Evolutionary conservation across 2,888 invertebrate species (phyloP), one percentile per base, ranked within the genome.

Genomic region (Drosophila kuntzei): DNA sequence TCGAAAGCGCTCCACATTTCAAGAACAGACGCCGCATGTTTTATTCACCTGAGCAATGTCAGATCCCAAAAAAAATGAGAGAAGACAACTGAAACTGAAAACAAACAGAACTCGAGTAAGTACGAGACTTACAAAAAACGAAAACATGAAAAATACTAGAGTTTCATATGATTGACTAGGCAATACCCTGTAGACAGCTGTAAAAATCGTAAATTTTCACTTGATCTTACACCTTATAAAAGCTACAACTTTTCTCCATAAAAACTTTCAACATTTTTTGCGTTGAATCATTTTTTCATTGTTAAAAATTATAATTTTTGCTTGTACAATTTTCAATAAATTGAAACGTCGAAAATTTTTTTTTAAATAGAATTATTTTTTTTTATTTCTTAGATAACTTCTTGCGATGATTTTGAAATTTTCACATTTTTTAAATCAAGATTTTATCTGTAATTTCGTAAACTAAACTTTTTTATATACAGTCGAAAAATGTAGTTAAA

Each of bases 1-100:
- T 77, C 71, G 78, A 80, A 80, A 77, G 72, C 70, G 78, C 78
- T 86, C 84, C 60, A 88, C 62, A 80, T 83, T 79, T 62, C 71
- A 67, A 79, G 68, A 63, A 81, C 70, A 85, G 71, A 85, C 73
- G 44, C 49, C 54, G 59, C 63, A 81, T 80, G 59, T 76, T 85
- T 82, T 69, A 85, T 85, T 85, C 73, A 82, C 80, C 84, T 87
- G 63, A 22, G 59, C 82, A 69, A 84, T 79, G 87, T 79, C 87
- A 82, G 53, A 54, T 67, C 55, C 69, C 34, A 72, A 69, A 53
- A 57, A 66, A 66, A 44, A 51, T 36, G 46, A 5, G 18, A 50
- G 51, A 44, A 43, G n/a, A 16, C 16, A 55, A 58, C 57, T 71
- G 62, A 73, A 76, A 73, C 16, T 59, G 59, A 76, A 73, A 73